Evolutionary conservation across 2,888 invertebrate species (phyloP).

Genomic region (Deroplatys truncata): DNA sequence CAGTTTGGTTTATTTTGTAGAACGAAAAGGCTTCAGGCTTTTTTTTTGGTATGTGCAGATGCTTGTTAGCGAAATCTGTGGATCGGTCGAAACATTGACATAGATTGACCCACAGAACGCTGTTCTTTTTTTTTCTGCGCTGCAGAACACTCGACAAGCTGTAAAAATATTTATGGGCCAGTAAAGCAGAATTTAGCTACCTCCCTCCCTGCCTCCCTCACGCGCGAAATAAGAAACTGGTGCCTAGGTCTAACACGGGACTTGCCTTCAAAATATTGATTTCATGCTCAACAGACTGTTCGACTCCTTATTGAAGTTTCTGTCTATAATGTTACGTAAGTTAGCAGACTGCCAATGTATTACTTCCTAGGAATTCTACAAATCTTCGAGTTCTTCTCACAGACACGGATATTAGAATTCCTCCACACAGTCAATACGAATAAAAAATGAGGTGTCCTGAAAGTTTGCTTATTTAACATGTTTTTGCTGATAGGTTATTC

Average conservation of each 20-base stretch:
- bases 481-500: no score
- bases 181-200: neutral
- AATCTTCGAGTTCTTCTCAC: neutral
- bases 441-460: neutral
- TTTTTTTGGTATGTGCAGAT: no score
- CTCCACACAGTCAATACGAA: neutral
- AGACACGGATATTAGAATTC: neutral
- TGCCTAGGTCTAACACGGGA: neutral
- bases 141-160: neutral
- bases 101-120: neutral
- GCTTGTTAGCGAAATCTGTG: neutral
- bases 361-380: neutral
- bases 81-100: neutral
- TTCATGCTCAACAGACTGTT: neutral
- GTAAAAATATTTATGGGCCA: neutral
- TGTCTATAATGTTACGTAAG: neutral
- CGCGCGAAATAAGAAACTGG: neutral
- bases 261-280: neutral
- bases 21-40: no score
- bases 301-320: neutral
- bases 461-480: neutral
- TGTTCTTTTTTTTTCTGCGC: neutral
- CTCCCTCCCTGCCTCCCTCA: neutral
- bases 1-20: no score
- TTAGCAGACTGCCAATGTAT: neutral